phyloP scores from a whole-genome alignment of 1,140 invertebrate genomes.

The Euwallacea fornicatus region DNA sequence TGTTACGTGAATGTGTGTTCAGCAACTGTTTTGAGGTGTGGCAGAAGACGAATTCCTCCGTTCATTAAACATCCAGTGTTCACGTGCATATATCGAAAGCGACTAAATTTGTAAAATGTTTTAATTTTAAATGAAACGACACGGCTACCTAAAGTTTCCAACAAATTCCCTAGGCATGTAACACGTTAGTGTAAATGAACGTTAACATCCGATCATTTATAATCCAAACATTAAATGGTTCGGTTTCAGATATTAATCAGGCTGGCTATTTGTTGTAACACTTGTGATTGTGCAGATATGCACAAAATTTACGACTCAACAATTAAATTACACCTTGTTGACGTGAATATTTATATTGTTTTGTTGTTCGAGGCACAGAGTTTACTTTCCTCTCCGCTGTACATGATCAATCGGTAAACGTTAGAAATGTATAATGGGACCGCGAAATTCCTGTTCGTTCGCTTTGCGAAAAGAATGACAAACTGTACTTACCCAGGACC shows the following conservation, averaged over 20 bases:
- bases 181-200: neutral
- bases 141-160: neutral
- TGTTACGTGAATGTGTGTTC: neutral
- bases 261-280: neutral
- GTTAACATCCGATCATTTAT: neutral
- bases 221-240: slow-evolving; percentile 7
- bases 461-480: too few species aligned
- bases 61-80: neutral
- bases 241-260: slow-evolving; percentile 4
- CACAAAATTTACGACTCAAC: slow-evolving; percentile 1
- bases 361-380: too few species aligned
- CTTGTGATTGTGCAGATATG: slow-evolving; percentile 2
- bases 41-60: neutral
- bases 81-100: neutral
- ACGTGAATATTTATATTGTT: too few species aligned
- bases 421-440: too few species aligned
- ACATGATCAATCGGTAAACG: too few species aligned
- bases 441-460: too few species aligned
- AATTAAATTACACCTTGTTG: neutral
- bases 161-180: neutral
- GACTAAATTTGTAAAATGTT: neutral
- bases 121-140: neutral
- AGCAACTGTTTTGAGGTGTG: neutral
- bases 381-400: too few species aligned
- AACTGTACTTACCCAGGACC: too few species aligned